Evolutionary conservation across 2,113 vertebrate genomes (phyloP), one percentile per base, ranked within the genome.

Genomic region (Plestiodon gilberti): DNA sequence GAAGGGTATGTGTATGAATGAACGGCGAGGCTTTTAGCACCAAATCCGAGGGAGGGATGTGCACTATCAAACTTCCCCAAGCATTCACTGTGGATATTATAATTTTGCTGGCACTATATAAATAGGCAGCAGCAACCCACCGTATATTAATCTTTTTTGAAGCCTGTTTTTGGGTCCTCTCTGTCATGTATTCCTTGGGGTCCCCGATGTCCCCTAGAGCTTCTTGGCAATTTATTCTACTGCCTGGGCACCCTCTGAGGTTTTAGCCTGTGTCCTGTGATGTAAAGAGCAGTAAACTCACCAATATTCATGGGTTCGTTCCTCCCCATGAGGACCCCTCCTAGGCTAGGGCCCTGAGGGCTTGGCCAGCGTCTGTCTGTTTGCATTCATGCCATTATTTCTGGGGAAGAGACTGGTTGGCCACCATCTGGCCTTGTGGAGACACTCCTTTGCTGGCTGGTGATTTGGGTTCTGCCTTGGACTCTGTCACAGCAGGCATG

Each of bases 1-100:
- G 86, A 79, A 93, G 88, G 89, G 89, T 78, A 40, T 3, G 55
- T 43, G 76, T 70, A 20, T 87, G 93, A 95, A 91, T 88, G 92
- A 85, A 89, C 40, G 81, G 17, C 82, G n/a, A 84, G 28, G 79
- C 57, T 40, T 73, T 91, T 81, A 3, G 43, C 57, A 0, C 59
- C 0, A 55, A 81, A 75, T 48, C 43, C 57, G n/a, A 85, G 82
- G 76, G 61, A n/a, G 82, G 91, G 86, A 55, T 33, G 0, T 33
- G 10, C 30, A 2, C 0, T 0, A 78, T 88, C 74, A 7, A 87
- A 85, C 92, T 88, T 91, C 35, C 67, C 59, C 80, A 86, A 93
- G 89, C 92, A 35, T 84, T 82, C 48, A 73, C 70, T 25, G 69
- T 82, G 71, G 85, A 43, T 87, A 30, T 59, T 84, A 43, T 64